Evolutionary conservation across 2,888 invertebrate species (phyloP).

Genomic region (Horisme vitalbata): DNA sequence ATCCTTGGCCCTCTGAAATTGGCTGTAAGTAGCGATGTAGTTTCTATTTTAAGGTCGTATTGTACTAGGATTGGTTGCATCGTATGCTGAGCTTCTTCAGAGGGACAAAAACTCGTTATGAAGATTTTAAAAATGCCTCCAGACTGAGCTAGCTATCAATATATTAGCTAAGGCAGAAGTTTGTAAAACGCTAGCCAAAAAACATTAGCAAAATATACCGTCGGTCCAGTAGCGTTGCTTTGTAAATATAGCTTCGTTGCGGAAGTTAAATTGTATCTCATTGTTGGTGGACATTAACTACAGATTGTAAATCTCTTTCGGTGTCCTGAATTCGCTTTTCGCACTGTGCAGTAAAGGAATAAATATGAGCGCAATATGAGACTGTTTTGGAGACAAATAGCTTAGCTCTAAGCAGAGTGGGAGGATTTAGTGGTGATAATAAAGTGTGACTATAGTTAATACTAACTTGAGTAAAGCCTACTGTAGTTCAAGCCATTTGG

Average conservation of each 20-base stretch:
- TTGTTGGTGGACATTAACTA: conserved; percentile 72
- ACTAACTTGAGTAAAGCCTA: no score
- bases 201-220: conserved; percentile 64
- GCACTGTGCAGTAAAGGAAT: conserved; percentile 16
- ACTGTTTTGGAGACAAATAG: conserved; percentile 17
- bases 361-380: conserved; percentile 25
- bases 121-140: not conserved
- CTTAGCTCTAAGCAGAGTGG: conserved; percentile 10
- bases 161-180: conserved; percentile 33
- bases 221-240: conserved; percentile 55
- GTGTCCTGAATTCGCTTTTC: conserved; percentile 48
- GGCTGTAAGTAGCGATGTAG: no score
- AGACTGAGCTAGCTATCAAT: conserved; percentile 2
- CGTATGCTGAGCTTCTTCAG: no score
- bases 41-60: no score
- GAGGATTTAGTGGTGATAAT: not conserved
- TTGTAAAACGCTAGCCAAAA: conserved; percentile 63
- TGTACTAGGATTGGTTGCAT: no score
- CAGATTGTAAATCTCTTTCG: conserved; percentile 70
- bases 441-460: no score
- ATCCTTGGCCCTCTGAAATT: no score
- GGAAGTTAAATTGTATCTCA: conserved; percentile 74
- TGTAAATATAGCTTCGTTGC: conserved; percentile 64
- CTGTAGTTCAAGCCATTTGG: no score
- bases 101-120: no score